Evolutionary conservation across 1,140 invertebrate species (phyloP), one percentile per base, ranked within the genome.

Genomic region (Ruditapes philippinarum): DNA sequence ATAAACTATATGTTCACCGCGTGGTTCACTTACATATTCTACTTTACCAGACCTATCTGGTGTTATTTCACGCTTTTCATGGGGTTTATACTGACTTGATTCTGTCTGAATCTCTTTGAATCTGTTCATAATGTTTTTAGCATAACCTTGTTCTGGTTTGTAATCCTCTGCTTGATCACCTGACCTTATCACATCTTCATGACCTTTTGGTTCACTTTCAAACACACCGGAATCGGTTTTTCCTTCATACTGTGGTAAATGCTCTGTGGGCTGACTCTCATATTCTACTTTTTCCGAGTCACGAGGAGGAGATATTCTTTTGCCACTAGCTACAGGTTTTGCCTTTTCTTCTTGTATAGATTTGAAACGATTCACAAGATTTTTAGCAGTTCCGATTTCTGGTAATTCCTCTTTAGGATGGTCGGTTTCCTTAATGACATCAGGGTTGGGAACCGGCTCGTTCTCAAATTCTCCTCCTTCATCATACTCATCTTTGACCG

Each of bases 401-500:
- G 94, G 94, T 19, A 95, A 88, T 28, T 93, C 91, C 25, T 92
- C 93, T 11, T 89, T 89, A 2, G 79, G 84, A 0, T 70, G 81
- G 45, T 95, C 94, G 33, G 89, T 62, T 82, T 94, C 93, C 4
- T 92, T 81, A 36, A 92, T 89, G 12, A 94, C 93, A 81, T 93
- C 93, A 14, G 91, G 88, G 28, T 93, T 91, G 22, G 36, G 57
- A 0, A 90, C 86, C 0, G 94, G 94, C 60, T 92, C 87, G 65
- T 92, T 95, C 76, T 95, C 94, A 88, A 93, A 94, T 25, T 93
- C 92, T 2, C 94, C 94, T 36, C 93, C 94, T 45, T 92, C 84
- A 31, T 93, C 91, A 36, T 92, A 89, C 42, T 92, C 92, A 31
- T 93, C 92, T 42, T 92, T 81, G 45, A 92, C 90, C 3, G 79